Evolutionary conservation across 2,888 invertebrate species (phyloP).

Genomic region (Zaprionus bogoriensis): DNA sequence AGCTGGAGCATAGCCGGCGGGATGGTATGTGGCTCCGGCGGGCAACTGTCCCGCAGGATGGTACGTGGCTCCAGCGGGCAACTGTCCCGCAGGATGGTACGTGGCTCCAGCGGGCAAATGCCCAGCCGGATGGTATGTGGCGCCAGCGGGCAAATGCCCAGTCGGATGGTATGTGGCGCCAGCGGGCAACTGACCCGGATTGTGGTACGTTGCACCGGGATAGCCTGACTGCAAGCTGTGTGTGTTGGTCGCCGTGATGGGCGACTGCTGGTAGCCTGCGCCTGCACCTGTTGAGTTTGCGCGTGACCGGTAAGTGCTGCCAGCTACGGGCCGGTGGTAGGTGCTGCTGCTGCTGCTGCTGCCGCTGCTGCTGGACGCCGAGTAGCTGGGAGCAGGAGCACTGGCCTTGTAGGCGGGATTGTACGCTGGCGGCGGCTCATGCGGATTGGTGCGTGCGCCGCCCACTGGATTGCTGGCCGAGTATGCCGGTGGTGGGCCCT

Average conservation of each 20-base stretch:
- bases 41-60: slow-evolving; percentile 53
- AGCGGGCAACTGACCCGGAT: slow-evolving; percentile 52
- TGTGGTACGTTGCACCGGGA: slow-evolving; percentile 71
- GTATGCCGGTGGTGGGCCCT: slow-evolving; percentile 82
- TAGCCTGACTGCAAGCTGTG: slow-evolving; percentile 78
- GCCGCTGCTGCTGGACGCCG: slow-evolving; percentile 61
- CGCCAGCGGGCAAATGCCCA: slow-evolving; percentile 68
- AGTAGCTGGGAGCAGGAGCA: slow-evolving; percentile 75
- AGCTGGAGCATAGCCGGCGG: slow-evolving; percentile 44
- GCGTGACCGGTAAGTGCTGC: slow-evolving; percentile 70
- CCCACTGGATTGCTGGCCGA: slow-evolving; percentile 76
- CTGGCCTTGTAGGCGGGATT: slow-evolving; percentile 71
- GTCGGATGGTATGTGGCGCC: slow-evolving; percentile 75
- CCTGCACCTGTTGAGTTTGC: slow-evolving; percentile 65
- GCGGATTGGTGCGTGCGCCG: slow-evolving; percentile 79
- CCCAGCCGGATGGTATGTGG: slow-evolving; percentile 50
- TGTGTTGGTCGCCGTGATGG: slow-evolving; percentile 72
- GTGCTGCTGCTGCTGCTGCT: slow-evolving; percentile 20
- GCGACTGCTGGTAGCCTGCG: slow-evolving; percentile 59
- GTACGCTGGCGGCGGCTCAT: slow-evolving; percentile 80
- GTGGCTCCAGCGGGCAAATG: slow-evolving; percentile 46
- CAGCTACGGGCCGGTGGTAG: slow-evolving; percentile 64
- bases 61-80: slow-evolving; percentile 60
- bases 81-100: slow-evolving; percentile 43
- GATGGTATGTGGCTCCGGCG: slow-evolving; percentile 59